Evolutionary conservation across 2,797 vertebrate species (phyloP).

Genomic region (Rhinogobio ventralis): DNA sequence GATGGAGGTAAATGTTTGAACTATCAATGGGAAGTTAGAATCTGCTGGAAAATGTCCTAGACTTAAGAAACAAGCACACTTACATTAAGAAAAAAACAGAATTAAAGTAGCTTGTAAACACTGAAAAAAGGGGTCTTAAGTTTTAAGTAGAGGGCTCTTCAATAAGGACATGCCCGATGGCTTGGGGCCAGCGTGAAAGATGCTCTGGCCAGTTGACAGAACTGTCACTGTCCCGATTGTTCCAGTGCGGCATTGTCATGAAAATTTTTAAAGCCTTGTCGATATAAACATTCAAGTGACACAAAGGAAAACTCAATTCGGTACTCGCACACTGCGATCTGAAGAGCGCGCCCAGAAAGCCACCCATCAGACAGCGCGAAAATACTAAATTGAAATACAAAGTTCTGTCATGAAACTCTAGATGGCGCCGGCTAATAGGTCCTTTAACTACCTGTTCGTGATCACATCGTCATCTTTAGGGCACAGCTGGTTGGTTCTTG

Average conservation of each 20-base stretch:
- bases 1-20: slow-evolving; percentile 19
- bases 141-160: not conserved
- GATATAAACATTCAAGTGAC: not conserved
- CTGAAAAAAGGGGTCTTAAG: not conserved
- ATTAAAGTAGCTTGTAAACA: not conserved
- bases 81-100: not conserved
- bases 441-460: too few relatives aligned
- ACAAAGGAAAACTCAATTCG: not conserved
- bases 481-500: too few relatives aligned
- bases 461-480: too few relatives aligned
- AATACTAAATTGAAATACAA: not conserved
- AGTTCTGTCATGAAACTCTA: too few relatives aligned
- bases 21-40: slow-evolving; percentile 19
- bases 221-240: not conserved
- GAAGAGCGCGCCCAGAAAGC: not conserved
- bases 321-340: not conserved
- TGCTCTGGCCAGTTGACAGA: too few relatives aligned
- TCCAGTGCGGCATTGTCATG: not conserved
- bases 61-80: not conserved
- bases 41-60: not conserved
- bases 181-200: not conserved
- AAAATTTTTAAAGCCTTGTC: not conserved
- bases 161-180: not conserved
- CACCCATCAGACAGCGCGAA: not conserved
- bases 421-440: too few relatives aligned